Percentiles rank a stretch among this genome's conserved stretches.
These are phyloP conservation scores for Bombus superbus DNA, from an alignment of 1,140 invertebrate species.

Conservation along the genomic window DNA sequence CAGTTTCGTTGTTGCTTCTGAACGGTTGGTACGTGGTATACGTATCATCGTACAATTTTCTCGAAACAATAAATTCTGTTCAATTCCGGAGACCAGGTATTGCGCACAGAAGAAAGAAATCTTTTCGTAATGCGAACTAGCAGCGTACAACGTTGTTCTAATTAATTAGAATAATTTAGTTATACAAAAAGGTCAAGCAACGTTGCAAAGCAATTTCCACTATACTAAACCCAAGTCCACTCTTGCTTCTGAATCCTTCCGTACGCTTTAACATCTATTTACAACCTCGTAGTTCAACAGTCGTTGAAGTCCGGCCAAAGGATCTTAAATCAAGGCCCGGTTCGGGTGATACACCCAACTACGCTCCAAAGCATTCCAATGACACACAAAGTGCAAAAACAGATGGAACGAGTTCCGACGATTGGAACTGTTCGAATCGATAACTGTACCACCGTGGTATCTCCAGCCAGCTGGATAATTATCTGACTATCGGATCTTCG, in stretches of 20 bases:
- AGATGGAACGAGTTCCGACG: not conserved
- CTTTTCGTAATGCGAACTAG: too few relatives aligned
- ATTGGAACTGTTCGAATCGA: not conserved
- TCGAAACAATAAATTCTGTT: too few relatives aligned
- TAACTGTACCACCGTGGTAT: not conserved
- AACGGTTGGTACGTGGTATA: too few relatives aligned
- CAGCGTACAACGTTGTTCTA: not conserved
- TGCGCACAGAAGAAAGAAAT: too few relatives aligned
- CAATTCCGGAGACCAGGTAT: too few relatives aligned
- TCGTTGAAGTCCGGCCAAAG: not conserved
- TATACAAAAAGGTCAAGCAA: not conserved
- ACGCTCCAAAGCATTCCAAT: not conserved
- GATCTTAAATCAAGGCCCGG: not conserved
- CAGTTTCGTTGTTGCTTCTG: too few relatives aligned
- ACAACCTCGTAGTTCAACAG: not conserved
- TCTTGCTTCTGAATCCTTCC: not conserved
- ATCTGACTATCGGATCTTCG: conserved; percentile 5
- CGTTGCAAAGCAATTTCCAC: not conserved
- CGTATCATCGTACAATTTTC: too few relatives aligned
- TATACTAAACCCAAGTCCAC: not conserved
- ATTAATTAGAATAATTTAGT: not conserved
- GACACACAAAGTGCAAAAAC: conserved; percentile 29
- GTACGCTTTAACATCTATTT: not conserved
- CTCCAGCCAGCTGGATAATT: conserved; percentile 1
- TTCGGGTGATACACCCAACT: not conserved